phyloP scores from a whole-genome alignment of 2,113 vertebrate species.

The Channa argus region DNA sequence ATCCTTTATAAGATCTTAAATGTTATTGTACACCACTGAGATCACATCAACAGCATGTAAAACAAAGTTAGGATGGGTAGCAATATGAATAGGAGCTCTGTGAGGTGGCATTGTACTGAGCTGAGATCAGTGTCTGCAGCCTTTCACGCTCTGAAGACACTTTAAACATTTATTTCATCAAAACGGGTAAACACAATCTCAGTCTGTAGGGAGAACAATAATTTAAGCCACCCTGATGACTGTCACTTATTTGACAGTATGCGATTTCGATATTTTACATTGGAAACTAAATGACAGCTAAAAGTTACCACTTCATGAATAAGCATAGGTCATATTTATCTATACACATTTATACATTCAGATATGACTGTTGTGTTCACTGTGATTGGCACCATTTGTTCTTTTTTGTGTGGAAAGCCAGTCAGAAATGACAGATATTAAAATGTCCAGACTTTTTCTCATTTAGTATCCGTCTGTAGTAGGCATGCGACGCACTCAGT shows the following conservation, averaged over 20 bases:
- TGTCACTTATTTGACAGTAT: conserved; percentile 66
- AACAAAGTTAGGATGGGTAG: conserved; percentile 65
- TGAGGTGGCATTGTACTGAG: conserved; percentile 48
- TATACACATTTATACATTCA: conserved; percentile 85
- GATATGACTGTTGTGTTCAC: conserved; percentile 72
- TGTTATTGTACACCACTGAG: conserved; percentile 75
- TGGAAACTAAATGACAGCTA: conserved; percentile 81
- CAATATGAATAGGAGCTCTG: conserved; percentile 55
- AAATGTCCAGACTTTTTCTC: conserved; percentile 60
- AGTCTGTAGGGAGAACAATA: conserved; percentile 53
- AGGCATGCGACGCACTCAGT: conserved; percentile 53
- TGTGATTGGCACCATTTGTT: conserved; percentile 73
- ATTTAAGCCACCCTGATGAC: conserved; percentile 57
- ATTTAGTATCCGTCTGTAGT: conserved; percentile 57
- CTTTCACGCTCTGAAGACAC: conserved; percentile 65
- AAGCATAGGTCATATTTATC: conserved; percentile 82
- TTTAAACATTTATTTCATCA: conserved; percentile 62
- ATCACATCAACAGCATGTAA: conserved; percentile 72
- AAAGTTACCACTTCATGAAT: conserved; percentile 83
- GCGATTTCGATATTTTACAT: conserved; percentile 76
- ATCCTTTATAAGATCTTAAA: conserved; percentile 64
- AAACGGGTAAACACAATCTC: conserved; percentile 60
- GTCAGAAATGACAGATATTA: conserved; percentile 52
- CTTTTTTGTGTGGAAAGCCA: conserved; percentile 45
- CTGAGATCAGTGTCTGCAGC: conserved; percentile 53